phyloP scores from a whole-genome alignment of 2,113 vertebrate species.

The Panurus biarmicus region DNA sequence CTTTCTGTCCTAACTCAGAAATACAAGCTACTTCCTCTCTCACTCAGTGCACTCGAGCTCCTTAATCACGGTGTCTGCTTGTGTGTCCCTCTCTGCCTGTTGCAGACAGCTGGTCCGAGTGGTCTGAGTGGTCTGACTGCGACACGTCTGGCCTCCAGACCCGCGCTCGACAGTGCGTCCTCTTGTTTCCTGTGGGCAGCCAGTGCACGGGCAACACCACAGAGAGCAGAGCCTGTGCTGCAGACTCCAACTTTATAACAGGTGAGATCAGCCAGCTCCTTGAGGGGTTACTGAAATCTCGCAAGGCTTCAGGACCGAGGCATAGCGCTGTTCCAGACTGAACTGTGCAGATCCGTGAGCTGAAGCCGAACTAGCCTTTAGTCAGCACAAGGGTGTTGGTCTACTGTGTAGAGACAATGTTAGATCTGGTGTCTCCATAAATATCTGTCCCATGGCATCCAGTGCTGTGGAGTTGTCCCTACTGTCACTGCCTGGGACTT shows the following conservation, averaged over 20 bases:
- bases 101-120: constrained; percentile 94
- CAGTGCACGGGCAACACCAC: constrained; percentile 90
- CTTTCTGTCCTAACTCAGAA: not conserved
- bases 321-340: no score
- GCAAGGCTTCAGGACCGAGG: rapidly evolving
- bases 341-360: not conserved
- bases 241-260: constrained; percentile 90
- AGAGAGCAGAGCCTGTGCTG: constrained; percentile 78
- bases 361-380: not conserved
- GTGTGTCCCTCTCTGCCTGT: not conserved
- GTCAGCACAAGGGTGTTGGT: not conserved
- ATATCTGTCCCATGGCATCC: not conserved
- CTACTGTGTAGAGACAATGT: rapidly evolving
- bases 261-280: constrained; percentile 66
- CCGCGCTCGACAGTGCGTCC: constrained; percentile 82
- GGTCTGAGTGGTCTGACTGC: constrained; percentile 91
- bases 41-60: rapidly evolving
- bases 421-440: not conserved
- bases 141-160: constrained; percentile 78
- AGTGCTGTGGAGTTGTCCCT: not conserved
- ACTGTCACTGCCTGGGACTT: not conserved
- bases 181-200: constrained; percentile 86
- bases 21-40: not conserved
- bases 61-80: not conserved
- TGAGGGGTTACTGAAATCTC: not conserved